Evolutionary conservation across 2,797 vertebrate genomes (phyloP).

Genomic region (Lithobates sylvaticus): DNA sequence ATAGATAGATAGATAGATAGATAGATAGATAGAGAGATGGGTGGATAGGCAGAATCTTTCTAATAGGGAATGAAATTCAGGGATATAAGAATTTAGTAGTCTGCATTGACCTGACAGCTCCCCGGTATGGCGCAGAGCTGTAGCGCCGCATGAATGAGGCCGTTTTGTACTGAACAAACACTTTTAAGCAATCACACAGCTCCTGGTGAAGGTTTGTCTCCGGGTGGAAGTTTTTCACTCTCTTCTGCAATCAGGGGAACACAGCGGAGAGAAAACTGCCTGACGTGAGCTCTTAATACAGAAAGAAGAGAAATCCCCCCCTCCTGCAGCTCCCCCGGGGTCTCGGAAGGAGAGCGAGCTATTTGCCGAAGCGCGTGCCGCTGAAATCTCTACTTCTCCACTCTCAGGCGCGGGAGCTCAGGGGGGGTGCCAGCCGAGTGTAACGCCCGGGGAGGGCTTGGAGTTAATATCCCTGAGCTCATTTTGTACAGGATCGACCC

Average conservation of each 20-base stretch:
- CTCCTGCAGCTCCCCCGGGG: slow-evolving; percentile 1
- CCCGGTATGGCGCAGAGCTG: too few species aligned
- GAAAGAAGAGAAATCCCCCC: not conserved
- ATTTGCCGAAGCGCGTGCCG: slow-evolving; percentile 17
- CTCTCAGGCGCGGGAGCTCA: not conserved
- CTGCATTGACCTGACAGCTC: too few species aligned
- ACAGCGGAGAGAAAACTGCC: slow-evolving; percentile 28
- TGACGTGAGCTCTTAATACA: not conserved
- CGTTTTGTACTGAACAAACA: not conserved
- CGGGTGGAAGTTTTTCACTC: slow-evolving; percentile 5
- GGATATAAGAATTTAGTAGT: too few species aligned
- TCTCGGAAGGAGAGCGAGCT: not conserved
- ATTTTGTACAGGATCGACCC: slow-evolving; percentile 41
- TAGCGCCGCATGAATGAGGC: not conserved
- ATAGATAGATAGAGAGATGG: too few species aligned
- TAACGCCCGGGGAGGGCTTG: slow-evolving; percentile 20
- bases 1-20: too few species aligned
- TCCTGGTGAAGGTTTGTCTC: too few species aligned
- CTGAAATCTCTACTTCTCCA: slow-evolving; percentile 34
- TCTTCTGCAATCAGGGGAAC: slow-evolving; percentile 12
- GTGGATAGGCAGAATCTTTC: too few species aligned
- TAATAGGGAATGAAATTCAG: too few species aligned
- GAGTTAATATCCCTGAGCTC: slow-evolving; percentile 50
- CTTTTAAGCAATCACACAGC: not conserved
- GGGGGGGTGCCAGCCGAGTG: slow-evolving; percentile 27